Conservation (phyloP, 2,797 vertebrate species). For the Characodon lateralis region DNA sequence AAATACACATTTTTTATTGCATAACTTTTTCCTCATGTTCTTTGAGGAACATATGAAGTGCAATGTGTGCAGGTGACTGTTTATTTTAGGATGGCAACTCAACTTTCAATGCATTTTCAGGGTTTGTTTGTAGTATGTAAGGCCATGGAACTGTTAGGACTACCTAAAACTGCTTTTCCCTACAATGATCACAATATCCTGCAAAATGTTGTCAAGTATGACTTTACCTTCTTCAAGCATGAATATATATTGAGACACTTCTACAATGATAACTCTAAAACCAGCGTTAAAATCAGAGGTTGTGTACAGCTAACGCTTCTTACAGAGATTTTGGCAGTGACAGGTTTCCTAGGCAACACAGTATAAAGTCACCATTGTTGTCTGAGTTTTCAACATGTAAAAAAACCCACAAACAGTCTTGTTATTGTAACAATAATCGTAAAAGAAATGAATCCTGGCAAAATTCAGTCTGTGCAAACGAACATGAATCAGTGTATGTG, state of each 20-base stretch:
- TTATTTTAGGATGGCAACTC: no score
- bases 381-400: constrained; percentile 4
- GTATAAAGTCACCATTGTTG: not conserved
- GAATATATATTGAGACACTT: not conserved
- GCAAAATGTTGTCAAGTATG: not conserved
- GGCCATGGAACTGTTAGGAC: no score
- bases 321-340: not conserved
- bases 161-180: not conserved
- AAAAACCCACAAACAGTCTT: not conserved
- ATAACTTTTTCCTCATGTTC: not conserved
- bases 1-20: not conserved
- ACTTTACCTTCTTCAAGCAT: not conserved
- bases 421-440: not conserved
- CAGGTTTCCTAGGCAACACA: constrained; percentile 4
- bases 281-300: not conserved
- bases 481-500: not conserved
- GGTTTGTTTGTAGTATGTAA: no score
- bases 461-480: not conserved
- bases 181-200: not conserved
- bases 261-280: not conserved
- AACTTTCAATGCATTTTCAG: no score
- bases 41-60: not conserved
- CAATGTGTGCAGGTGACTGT: not conserved
- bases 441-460: not conserved
- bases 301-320: not conserved